Base-by-base conservation (phyloP, 2,113 vertebrate genomes). In the Furnarius figulus region DNA sequence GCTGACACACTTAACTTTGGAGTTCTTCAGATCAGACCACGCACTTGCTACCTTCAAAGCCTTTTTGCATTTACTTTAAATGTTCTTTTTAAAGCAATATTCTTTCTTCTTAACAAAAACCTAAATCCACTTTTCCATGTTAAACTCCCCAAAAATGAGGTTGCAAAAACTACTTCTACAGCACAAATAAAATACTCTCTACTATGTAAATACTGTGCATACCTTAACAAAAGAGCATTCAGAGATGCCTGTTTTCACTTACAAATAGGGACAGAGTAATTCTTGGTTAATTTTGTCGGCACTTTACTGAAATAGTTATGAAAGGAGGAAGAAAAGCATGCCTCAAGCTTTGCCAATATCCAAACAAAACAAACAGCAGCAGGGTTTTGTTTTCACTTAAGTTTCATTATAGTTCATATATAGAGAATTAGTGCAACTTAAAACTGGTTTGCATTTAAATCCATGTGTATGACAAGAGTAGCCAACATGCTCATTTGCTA, bases 301-400 rank as follows among this genome's bases (percentile, higher is more conserved):
- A 27, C 52, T 97, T 90, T 72, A 86, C 56, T 96, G 95, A 94
- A 96, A 91, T 59, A 63, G 71, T 91, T 95, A 90, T 39, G 72
- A 92, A 89, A 71, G 42, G 8, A 91, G 65, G 85, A 93, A 83
- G 71, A 90, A 91, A 94, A 86, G 11, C 61, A 80, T 59, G 68
- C 63, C 74, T 95, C 59, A 1, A 88, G 49, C 72, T 80, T 86
- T 91, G 95, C 93, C 95, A 95, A 90, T 68, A 93, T 86, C 90
- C 76, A 94, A 96, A 94, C 90, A 94, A 95, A 96, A 96, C 93
- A 96, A 96, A 95, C 95, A 96, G 95, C 95, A 96, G 93, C 90
- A 78, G 87, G 65, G 85, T 90, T 95, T 97, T 96, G 92, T 95
- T 96, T 96, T 92, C 83, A 93, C 90, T 97, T 94, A 96, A 59